Evolutionary conservation across 2,888 invertebrate genomes (phyloP).

Genomic region (Sarcophaga variegata): DNA sequence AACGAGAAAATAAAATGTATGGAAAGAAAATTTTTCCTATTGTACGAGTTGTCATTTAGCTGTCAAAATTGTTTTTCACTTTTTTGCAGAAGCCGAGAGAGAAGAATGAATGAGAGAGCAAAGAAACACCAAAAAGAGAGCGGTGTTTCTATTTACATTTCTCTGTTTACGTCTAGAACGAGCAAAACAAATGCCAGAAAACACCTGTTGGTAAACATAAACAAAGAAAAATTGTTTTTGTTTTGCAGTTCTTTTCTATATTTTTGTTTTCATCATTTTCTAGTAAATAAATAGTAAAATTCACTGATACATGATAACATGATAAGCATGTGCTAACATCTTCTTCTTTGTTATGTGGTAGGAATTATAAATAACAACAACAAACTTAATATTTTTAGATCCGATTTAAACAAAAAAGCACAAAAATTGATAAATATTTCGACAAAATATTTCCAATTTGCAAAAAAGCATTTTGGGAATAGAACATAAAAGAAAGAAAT

Average conservation of each 20-base stretch:
- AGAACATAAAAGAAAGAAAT: too few relatives aligned
- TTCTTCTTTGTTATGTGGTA: neutral
- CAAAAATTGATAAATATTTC: too few relatives aligned
- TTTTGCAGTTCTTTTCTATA: neutral
- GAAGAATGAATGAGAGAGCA: neutral
- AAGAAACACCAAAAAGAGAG: slow-evolving; percentile 29
- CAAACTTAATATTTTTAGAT: too few relatives aligned
- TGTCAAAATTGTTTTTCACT: slow-evolving; percentile 44
- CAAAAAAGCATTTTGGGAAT: too few relatives aligned
- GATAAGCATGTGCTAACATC: neutral
- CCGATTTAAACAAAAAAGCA: too few relatives aligned
- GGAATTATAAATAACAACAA: neutral
- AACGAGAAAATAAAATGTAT: slow-evolving; percentile 53
- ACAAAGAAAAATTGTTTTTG: slow-evolving; percentile 19
- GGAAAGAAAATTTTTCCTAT: slow-evolving; percentile 45
- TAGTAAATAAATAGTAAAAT: neutral
- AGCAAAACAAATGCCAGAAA: slow-evolving; percentile 52
- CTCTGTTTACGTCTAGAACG: slow-evolving; percentile 55
- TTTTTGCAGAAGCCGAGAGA: slow-evolving; percentile 13
- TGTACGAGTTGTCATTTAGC: slow-evolving; percentile 45
- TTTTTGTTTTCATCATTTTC: neutral
- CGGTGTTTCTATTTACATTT: slow-evolving; percentile 39
- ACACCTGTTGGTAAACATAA: slow-evolving; percentile 37
- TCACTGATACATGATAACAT: neutral
- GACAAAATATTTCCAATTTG: too few relatives aligned